These are phyloP conservation scores for Brachycybe producta DNA, from an alignment of 2,888 invertebrate genomes.

Conservation along the genomic window DNA sequence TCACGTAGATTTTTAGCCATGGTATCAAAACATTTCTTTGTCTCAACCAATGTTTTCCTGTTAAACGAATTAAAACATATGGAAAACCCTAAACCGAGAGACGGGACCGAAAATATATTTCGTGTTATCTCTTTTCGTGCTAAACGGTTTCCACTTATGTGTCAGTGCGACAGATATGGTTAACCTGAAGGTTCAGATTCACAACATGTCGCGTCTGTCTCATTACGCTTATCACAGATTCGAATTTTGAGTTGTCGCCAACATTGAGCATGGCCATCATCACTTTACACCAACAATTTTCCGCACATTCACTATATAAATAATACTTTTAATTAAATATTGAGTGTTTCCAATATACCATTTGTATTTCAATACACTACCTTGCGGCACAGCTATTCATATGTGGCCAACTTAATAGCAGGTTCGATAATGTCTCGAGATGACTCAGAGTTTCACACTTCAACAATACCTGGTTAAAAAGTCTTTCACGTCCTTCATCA, in stretches of 20 bases:
- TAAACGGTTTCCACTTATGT: too few species aligned
- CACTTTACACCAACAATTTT: conserved; percentile 10
- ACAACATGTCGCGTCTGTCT: not conserved
- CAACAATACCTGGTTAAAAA: conserved; percentile 8
- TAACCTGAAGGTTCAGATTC: not conserved
- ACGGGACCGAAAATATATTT: too few species aligned
- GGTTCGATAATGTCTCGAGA: not conserved
- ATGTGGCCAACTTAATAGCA: conserved; percentile 4
- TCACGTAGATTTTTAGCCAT: too few species aligned
- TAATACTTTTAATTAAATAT: too few species aligned
- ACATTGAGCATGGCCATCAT: conserved; percentile 4
- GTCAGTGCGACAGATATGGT: too few species aligned
- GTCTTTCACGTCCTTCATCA: not conserved
- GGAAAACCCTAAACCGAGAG: too few species aligned
- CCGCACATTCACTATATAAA: not conserved
- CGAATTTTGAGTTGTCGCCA: not conserved
- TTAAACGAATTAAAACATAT: too few species aligned
- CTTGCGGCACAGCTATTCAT: not conserved
- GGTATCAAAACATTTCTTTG: too few species aligned
- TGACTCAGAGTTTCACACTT: conserved; percentile 3
- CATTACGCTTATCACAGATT: conserved; percentile 1
- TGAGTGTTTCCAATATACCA: too few species aligned
- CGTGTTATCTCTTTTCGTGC: too few species aligned
- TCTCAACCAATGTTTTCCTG: too few species aligned
- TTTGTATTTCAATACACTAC: too few species aligned